phyloP scores from a whole-genome alignment of 2,888 invertebrate species.

The Phyllotreta cruciferae region DNA sequence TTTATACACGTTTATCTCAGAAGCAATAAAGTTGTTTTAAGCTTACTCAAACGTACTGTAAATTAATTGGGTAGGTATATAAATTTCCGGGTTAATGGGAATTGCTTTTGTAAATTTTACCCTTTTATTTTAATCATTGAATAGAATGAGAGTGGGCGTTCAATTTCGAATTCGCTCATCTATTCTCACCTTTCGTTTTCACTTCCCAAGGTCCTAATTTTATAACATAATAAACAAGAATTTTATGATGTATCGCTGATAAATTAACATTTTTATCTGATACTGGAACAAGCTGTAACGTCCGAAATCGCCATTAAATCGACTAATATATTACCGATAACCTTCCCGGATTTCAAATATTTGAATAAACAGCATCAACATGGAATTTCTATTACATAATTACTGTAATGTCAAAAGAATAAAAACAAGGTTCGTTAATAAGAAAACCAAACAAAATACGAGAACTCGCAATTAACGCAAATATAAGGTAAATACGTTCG shows the following conservation, averaged over 20 bases:
- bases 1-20: not conserved
- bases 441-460: too few species aligned
- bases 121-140: not conserved
- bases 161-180: not conserved
- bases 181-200: slow-evolving; percentile 9
- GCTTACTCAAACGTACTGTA: not conserved
- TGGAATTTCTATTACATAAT: not conserved
- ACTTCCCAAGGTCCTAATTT: slow-evolving; percentile 6
- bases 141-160: slow-evolving; percentile 6
- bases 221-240: not conserved
- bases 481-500: too few species aligned
- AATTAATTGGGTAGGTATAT: not conserved
- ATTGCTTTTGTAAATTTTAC: too few species aligned
- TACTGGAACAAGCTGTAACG: not conserved
- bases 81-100: not conserved
- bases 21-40: not conserved
- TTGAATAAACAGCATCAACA: not conserved
- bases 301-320: not conserved
- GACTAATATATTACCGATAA: not conserved
- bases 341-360: not conserved
- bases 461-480: too few species aligned
- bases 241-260: slow-evolving; percentile 4
- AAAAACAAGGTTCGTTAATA: too few species aligned
- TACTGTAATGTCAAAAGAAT: too few species aligned
- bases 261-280: slow-evolving; percentile 6